Percentiles rank a stretch among this genome's conserved stretches.
phyloP scores from a whole-genome alignment of 2,113 vertebrate genomes.

The Kobus ellipsiprymnus region DNA sequence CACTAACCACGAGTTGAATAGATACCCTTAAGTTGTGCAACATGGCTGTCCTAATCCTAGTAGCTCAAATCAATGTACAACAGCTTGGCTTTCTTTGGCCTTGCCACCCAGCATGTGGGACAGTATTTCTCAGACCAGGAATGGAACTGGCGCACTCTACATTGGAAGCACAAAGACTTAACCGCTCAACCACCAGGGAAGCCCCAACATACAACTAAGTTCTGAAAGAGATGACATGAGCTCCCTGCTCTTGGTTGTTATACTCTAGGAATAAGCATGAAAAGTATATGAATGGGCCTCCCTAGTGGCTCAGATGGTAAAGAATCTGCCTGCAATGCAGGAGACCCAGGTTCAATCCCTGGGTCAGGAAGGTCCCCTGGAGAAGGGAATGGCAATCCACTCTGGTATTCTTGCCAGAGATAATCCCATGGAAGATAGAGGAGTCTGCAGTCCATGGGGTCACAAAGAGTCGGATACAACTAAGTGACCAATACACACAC shows the following conservation, averaged over 20 bases:
- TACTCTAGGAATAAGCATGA: background rate
- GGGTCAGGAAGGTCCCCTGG: background rate
- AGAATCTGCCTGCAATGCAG: background rate
- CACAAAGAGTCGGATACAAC: background rate
- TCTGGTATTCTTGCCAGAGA: background rate
- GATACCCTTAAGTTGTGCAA: background rate
- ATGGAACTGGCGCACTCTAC: background rate
- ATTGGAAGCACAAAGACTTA: background rate
- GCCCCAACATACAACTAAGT: background rate
- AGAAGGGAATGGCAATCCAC: background rate
- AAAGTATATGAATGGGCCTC: background rate
- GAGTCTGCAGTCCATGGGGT: background rate
- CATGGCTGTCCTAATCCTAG: background rate
- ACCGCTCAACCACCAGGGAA: background rate
- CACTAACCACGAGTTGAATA: background rate
- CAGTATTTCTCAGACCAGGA: background rate
- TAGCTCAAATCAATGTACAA: background rate
- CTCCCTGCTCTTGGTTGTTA: background rate
- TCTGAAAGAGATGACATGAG: background rate
- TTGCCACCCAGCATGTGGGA: background rate
- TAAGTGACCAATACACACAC: background rate
- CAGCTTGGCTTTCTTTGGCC: background rate
- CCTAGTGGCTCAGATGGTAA: background rate
- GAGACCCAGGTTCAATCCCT: background rate
- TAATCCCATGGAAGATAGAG: background rate